phyloP scores from a whole-genome alignment of 1,140 invertebrate genomes.

The Agraylea sexmaculata region DNA sequence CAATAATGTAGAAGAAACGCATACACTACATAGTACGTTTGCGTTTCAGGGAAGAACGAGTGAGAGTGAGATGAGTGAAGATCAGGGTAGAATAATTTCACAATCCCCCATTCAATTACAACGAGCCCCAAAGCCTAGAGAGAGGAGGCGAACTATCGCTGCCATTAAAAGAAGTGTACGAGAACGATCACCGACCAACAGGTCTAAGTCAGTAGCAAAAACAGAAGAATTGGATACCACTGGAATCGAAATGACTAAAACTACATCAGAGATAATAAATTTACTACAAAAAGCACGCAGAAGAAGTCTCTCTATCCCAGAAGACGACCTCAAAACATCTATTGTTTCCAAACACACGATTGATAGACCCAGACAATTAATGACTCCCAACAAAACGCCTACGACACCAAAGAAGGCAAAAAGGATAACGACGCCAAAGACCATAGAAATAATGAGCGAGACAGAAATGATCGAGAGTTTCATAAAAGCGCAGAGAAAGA shows the following conservation, averaged over 20 bases:
- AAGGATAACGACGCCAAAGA: slow-evolving; percentile 38
- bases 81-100: slow-evolving; percentile 24
- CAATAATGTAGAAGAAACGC: slow-evolving; percentile 13
- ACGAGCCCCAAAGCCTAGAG: slow-evolving; percentile 28
- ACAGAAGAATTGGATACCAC: slow-evolving; percentile 30
- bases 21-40: slow-evolving; percentile 1
- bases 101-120: slow-evolving; percentile 21
- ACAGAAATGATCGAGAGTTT: slow-evolving; percentile 41
- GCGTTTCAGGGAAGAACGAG: slow-evolving; percentile 40
- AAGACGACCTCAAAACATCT: slow-evolving; percentile 33
- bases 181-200: slow-evolving; percentile 30
- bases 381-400: slow-evolving; percentile 37
- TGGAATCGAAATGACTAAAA: slow-evolving; percentile 35
- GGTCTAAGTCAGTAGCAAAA: slow-evolving; percentile 34
- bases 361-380: slow-evolving; percentile 26
- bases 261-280: slow-evolving; percentile 36
- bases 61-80: slow-evolving; percentile 44
- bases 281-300: slow-evolving; percentile 38
- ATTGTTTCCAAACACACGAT: slow-evolving; percentile 26
- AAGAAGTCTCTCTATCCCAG: slow-evolving; percentile 36
- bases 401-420: slow-evolving; percentile 28
- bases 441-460: slow-evolving; percentile 40
- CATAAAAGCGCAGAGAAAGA: slow-evolving; percentile 28
- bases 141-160: slow-evolving; percentile 20
- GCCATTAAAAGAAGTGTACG: slow-evolving; percentile 17